Conservation (phyloP, 2,113 vertebrate genomes). For the Eira barbara region DNA sequence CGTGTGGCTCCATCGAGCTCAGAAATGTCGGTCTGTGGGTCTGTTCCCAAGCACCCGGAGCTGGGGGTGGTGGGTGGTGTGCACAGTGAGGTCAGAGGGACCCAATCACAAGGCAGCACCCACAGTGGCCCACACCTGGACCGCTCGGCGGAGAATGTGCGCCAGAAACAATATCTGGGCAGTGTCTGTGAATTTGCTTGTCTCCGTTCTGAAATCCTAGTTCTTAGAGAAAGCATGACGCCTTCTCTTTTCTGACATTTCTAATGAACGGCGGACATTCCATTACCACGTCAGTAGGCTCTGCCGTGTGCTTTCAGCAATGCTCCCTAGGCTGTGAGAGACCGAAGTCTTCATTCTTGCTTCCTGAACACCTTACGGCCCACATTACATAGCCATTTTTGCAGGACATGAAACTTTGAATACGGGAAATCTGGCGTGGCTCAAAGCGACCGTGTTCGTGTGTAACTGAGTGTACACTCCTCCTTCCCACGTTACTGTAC, state of each 20-base stretch:
- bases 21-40: neutral
- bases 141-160: fast-evolving
- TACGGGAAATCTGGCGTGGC: neutral
- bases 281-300: fast-evolving
- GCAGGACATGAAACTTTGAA: neutral
- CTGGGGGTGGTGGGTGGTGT: neutral
- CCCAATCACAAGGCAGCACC: neutral
- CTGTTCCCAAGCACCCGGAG: neutral
- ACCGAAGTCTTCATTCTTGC: neutral
- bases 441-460: neutral
- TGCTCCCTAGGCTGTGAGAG: neutral
- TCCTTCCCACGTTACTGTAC: fast-evolving
- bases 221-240: neutral
- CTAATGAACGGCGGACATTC: neutral
- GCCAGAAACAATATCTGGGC: fast-evolving
- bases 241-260: neutral
- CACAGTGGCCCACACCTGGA: neutral
- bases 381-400: neutral
- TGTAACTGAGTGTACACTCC: fast-evolving
- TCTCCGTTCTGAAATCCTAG: neutral
- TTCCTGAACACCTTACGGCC: neutral
- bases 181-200: fast-evolving
- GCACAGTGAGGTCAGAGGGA: fast-evolving
- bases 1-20: neutral
- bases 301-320: neutral